Evolutionary conservation across 2,113 vertebrate genomes (phyloP).

Genomic region (Clarias gariepinus): DNA sequence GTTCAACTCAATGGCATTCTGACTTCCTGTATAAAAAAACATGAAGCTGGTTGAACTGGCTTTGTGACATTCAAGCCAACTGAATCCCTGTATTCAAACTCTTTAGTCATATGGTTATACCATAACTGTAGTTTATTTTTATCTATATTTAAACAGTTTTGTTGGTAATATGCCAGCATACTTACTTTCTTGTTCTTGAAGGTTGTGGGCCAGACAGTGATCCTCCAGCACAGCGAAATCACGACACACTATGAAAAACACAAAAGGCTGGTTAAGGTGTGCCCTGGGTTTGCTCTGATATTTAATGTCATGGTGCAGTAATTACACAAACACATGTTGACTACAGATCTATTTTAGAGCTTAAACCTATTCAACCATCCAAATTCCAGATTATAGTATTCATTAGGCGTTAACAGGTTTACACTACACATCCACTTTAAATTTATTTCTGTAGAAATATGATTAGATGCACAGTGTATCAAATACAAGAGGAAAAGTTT

Average conservation of each 20-base stretch:
- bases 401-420: not conserved
- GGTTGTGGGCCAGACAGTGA: slow-evolving; percentile 91
- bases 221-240: slow-evolving; percentile 95
- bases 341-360: not conserved
- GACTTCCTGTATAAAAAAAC: not conserved
- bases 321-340: not conserved
- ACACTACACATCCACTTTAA: too few relatives aligned
- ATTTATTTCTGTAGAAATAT: not conserved
- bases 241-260: slow-evolving; percentile 79
- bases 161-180: slow-evolving; percentile 35
- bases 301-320: not conserved
- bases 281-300: not conserved
- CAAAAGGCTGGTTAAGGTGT: not conserved
- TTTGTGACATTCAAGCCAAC: slow-evolving; percentile 4
- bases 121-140: not conserved
- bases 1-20: not conserved
- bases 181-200: slow-evolving; percentile 99
- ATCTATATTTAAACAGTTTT: not conserved
- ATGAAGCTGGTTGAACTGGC: not conserved
- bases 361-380: not conserved
- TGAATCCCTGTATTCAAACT: not conserved
- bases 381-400: not conserved
- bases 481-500: not conserved
- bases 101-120: not conserved
- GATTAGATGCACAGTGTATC: not conserved